Base-by-base conservation (phyloP, 2,888 invertebrate species). In the Desoria tigrina region DNA sequence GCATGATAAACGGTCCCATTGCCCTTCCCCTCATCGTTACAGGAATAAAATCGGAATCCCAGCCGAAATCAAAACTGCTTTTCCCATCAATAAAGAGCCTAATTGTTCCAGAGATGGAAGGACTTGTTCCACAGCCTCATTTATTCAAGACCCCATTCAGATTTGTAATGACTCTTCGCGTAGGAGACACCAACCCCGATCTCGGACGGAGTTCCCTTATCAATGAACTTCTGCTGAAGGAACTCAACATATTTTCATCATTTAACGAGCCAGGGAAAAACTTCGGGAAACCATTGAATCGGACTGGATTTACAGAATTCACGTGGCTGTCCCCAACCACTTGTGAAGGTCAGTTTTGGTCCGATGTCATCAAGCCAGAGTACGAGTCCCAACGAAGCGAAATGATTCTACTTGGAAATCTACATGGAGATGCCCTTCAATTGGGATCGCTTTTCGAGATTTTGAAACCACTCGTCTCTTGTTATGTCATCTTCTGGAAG, bases 221-320 rank as follows among this genome's bases (percentile, higher is more conserved):
- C 18, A 58, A 58, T 27, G 2, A 18, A n/a, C 28, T 37, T 14
- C 24, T 58, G 2, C 24, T 58, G 45, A 42, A 45, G 18, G 16
- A 23, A 4, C 2, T 16, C 2, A 42, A 16, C n/a, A 24, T 27
- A 2, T 58, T 58, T 21, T 14, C 21, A 16, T 58, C 45, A 2
- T 24, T 21, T 6, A 14, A 37, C 21, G 55, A 62, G 4, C 42
- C 50, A n/a, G 63, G 63, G 1, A 3, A 16, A 4, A 37, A 42
- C 6, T 7, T 18, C 16, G 61, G 61, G 21, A 18, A 16, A 18
- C 51, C 63, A 1, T 16, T 63, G n/a, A 53, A 42, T 37, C 58
- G 58, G 7, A 39, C 50, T 21, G 63, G 63, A 6, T 42, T 53
- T 11, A 21, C 58, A 0, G 63, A 63, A 23, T 63, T 63, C 18